Evolutionary conservation across 30 jellyfish, hydroid and myxozoan species (phyloP).

Genomic region (Aurelia aurita): DNA sequence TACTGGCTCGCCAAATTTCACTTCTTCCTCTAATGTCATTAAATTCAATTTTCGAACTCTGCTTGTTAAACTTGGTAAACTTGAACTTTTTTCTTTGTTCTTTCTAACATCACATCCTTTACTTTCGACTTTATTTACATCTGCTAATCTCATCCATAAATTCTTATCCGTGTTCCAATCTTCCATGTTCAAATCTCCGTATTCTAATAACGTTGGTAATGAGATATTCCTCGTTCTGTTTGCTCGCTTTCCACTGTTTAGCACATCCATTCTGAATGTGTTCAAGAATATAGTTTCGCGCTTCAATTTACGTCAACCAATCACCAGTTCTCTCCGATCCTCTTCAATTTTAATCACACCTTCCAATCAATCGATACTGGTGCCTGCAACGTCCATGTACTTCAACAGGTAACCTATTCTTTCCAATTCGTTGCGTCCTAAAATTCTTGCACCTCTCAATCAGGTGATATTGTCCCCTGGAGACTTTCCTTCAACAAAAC

Average conservation of each 20-base stretch:
- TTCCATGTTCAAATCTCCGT: constrained; percentile 16
- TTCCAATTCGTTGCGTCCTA: too few relatives aligned
- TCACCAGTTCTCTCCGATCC: too few relatives aligned
- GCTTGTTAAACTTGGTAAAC: constrained; percentile 9
- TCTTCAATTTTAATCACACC: too few relatives aligned
- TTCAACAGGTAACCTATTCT: too few relatives aligned
- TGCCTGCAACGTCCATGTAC: too few relatives aligned
- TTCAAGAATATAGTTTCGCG: too few relatives aligned
- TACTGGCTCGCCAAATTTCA: background rate
- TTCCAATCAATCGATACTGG: too few relatives aligned
- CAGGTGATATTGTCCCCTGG: too few relatives aligned
- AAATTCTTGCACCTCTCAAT: too few relatives aligned
- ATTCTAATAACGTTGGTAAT: constrained; percentile 52
- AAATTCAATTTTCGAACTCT: background rate
- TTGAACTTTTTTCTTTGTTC: background rate
- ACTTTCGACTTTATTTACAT: background rate
- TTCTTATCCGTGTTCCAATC: constrained; percentile 24
- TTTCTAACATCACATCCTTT: background rate
- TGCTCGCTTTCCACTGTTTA: background rate
- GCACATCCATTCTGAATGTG: background rate
- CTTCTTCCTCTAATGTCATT: background rate
- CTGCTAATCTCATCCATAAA: constrained; percentile 12
- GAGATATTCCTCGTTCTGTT: constrained; percentile 16
- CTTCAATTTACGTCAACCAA: too few relatives aligned
- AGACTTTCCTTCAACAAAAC: too few relatives aligned